Conservation (phyloP, 2,113 vertebrate genomes). For the Gasterosteus nipponicus region DNA sequence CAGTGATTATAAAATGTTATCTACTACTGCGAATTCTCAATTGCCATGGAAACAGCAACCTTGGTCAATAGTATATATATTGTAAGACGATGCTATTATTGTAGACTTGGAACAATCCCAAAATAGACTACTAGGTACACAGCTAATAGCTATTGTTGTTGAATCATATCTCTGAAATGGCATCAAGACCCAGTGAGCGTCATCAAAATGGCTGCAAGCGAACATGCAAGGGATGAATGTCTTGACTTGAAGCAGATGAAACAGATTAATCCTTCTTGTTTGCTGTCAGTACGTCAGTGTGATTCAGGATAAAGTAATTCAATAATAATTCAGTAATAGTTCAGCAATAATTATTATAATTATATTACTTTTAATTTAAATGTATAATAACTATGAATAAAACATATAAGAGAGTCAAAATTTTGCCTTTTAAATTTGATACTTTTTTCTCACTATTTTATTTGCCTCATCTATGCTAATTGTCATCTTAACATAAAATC, state of each 20-base stretch:
- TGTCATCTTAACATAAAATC: not conserved
- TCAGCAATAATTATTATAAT: no score
- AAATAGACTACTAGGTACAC: slow-evolving; percentile 33
- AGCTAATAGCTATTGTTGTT: slow-evolving; percentile 20
- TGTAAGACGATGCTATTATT: slow-evolving; percentile 46
- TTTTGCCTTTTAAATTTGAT: not conserved
- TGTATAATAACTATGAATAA: not conserved
- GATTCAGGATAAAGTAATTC: slow-evolving; percentile 1
- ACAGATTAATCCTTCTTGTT: not conserved
- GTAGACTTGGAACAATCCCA: slow-evolving; percentile 41
- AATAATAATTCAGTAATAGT: not conserved
- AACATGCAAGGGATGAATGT: not conserved
- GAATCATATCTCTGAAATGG: slow-evolving; percentile 9
- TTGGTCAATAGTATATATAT: slow-evolving; percentile 43
- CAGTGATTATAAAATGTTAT: slow-evolving; percentile 39
- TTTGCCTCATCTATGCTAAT: not conserved
- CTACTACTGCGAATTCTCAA: slow-evolving; percentile 37
- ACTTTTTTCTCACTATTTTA: not conserved
- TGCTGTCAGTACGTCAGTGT: not conserved
- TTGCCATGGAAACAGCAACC: slow-evolving; percentile 63
- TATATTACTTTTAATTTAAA: no score
- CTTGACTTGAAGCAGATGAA: not conserved
- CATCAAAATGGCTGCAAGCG: not conserved
- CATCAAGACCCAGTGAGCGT: not conserved
- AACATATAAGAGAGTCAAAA: not conserved